Conservation (phyloP, 1,140 invertebrate genomes). For the Tetragonula clypearis region DNA sequence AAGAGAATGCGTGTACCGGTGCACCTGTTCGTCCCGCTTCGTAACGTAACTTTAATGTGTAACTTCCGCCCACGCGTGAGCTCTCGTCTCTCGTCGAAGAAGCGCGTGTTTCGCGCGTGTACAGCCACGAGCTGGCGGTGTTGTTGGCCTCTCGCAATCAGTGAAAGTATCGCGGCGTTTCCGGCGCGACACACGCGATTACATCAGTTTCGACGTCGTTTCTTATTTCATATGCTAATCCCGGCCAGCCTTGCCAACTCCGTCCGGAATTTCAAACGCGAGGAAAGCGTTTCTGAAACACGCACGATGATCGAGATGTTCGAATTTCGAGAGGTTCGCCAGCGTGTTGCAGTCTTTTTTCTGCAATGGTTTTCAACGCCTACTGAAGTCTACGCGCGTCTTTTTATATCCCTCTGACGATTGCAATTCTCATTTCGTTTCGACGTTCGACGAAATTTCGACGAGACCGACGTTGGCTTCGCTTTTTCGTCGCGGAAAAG, state of each 20-base stretch:
- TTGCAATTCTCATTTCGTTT: too few species aligned
- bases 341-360: too few species aligned
- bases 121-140: not conserved
- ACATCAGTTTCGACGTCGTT: slow-evolving; percentile 45
- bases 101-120: not conserved
- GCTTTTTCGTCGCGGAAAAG: too few species aligned
- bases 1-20: slow-evolving; percentile 50
- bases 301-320: not conserved
- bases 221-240: slow-evolving; percentile 16
- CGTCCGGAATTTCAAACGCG: not conserved
- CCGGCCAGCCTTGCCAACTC: not conserved
- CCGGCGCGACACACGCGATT: slow-evolving; percentile 38
- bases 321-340: too few species aligned
- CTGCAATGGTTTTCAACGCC: too few species aligned
- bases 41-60: slow-evolving; percentile 67
- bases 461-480: too few species aligned
- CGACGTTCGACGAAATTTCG: too few species aligned
- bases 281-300: not conserved
- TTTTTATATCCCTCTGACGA: too few species aligned
- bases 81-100: slow-evolving; percentile 5
- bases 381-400: too few species aligned
- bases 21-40: slow-evolving; percentile 56
- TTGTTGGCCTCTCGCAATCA: slow-evolving; percentile 8
- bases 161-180: slow-evolving; percentile 45
- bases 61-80: slow-evolving; percentile 68